Base-by-base conservation (phyloP, 2,888 invertebrate genomes). In the Alloscopus bannaensis region DNA sequence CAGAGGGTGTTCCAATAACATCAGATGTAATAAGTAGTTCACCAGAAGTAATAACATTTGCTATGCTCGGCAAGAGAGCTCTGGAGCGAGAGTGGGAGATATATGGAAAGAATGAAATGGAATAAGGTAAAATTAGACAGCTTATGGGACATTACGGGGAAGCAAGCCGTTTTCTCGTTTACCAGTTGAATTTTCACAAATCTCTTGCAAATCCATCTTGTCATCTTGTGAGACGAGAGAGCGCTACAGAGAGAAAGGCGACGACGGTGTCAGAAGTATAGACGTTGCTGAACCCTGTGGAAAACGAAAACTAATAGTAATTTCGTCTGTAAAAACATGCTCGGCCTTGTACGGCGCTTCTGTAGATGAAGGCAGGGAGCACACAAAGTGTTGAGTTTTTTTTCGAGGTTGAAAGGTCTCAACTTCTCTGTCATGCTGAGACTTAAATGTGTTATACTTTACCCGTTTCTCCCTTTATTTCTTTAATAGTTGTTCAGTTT, bases 121-220 rank as follows among this genome's bases (percentile, higher is more conserved):
- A 60, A 77, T 59, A 70, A 45, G 59, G 59, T 70, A 70, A 70
- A 70, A 70, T 70, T 70, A 70, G 70, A 70, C 55, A 70, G 59
- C 59, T 70, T 70, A 70, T 70, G 70, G 59, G 59, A 52, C 60
- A 52, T 62, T 60, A 71, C 50, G 26, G 4, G 31, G 24, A 40
- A 52, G 22, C 45, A 68, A 45, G 36, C 28, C n/a, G 52, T 65
- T 77, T 64, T 70, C 69, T 62, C 62, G 68, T 76, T 76, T 68
- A 76, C 62, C 57, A 69, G 69, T 69, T 77, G 69, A 77, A 68
- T 77, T n/a, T 77, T 70, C 77, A 64, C 77, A 77, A 77, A 77
- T 77, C 77, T 77, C 70, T 77, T 77, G 57, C 64, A 77, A 77
- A 77, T 77, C 77, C 70, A 70, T 77, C 77, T 77, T 77, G 77